These are phyloP conservation scores for Callyntrura sp. DNA, from an alignment of 2,888 invertebrate species.

Conservation along the genomic window DNA sequence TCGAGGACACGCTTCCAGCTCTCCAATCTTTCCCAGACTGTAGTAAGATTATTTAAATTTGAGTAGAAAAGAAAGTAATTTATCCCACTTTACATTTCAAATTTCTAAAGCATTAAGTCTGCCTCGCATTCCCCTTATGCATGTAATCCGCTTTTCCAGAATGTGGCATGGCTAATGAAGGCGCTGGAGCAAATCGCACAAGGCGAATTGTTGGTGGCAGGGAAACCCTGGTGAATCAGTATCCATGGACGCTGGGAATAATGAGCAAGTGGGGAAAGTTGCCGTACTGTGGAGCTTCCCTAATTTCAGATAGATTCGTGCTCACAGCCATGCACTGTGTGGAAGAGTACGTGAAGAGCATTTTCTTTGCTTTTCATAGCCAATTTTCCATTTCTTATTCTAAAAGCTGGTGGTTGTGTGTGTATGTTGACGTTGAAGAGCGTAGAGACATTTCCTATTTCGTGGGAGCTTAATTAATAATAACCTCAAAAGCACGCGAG, in stretches of 20 bases:
- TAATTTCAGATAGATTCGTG: slow-evolving; percentile 89
- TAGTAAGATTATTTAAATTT: slow-evolving; percentile 3
- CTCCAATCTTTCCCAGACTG: slow-evolving; percentile 33
- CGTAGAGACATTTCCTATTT: neutral
- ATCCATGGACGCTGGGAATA: slow-evolving; percentile 83
- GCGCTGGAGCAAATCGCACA: slow-evolving; percentile 70
- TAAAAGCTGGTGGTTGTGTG: too few species aligned
- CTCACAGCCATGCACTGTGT: slow-evolving; percentile 94
- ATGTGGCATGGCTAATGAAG: slow-evolving; percentile 81
- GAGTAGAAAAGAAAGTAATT: too few species aligned
- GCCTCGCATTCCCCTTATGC: neutral
- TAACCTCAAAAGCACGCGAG: slow-evolving; percentile 10
- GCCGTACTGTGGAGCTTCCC: slow-evolving; percentile 94
- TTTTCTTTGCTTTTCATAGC: too few species aligned
- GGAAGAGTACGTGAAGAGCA: slow-evolving; percentile 88
- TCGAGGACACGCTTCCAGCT: slow-evolving; percentile 78
- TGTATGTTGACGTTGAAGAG: too few species aligned
- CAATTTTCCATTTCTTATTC: neutral
- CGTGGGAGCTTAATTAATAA: slow-evolving; percentile 14
- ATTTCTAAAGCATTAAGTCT: too few species aligned
- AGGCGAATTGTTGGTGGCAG: slow-evolving; percentile 82
- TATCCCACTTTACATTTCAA: slow-evolving; percentile 1
- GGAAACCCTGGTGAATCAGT: slow-evolving; percentile 80
- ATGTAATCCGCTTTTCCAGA: slow-evolving; percentile 64
- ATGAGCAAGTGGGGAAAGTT: slow-evolving; percentile 76